Base-by-base conservation (phyloP, 2,888 invertebrate species). In the Thymelicus acteon region DNA sequence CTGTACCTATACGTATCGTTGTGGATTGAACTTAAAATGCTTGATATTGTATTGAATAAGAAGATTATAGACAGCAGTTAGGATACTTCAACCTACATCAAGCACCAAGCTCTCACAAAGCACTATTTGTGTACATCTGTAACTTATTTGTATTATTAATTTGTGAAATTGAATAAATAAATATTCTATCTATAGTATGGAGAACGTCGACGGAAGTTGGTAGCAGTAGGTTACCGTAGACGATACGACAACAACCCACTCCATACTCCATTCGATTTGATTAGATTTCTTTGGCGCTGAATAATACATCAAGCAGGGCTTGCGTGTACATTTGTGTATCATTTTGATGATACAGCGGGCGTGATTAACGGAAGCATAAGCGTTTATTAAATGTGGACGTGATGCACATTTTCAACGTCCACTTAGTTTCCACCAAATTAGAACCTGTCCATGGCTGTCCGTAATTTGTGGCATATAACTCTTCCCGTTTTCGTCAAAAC, bases 251-350 rank as follows among this genome's bases (percentile, higher is more conserved):
- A n/a, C 49, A n/a, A 7, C 7, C 49, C 7, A 19, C 49, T 15
- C 49, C 49, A 52, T 15, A 19, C 49, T 15, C 49, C 49, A 52
- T 54, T 54, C 48, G 24, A 44, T 52, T 63, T 52, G 15, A 72
- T 75, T 70, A 67, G 61, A 72, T 73, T 72, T 72, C 54, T 71
- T 61, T 69, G 66, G 67, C 39, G 39, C 44, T 67, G 54, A 72
- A 72, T 72, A 65, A 67, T 75, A 73, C 64, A 72, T 71, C 52
- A 68, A 70, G 66, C 31, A 37, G 61, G 24, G 24, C 47, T 19
- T 12, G 31, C 47, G 24, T 31, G 65, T 13, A n/a, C 57, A 39
- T 57, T 57, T n/a, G 57, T 44, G 24, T 57, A 57, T 58, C 12
- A 57, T 31, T 60, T 49, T 60, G 37, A 37, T 7, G 58, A 48